phyloP scores from a whole-genome alignment of 2,888 invertebrate genomes.

The Latheticus oryzae region DNA sequence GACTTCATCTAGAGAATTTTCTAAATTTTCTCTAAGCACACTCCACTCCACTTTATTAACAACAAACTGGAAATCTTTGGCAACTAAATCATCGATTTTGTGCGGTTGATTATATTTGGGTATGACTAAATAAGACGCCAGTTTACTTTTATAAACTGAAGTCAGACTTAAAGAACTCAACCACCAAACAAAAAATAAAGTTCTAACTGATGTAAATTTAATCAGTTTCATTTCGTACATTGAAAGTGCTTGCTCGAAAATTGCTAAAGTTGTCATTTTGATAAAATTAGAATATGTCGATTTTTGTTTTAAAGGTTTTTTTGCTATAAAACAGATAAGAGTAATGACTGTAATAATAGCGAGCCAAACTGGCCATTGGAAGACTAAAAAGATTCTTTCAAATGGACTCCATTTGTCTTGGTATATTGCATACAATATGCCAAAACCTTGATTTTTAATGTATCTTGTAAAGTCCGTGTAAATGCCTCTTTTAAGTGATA shows the following conservation, averaged over 20 bases:
- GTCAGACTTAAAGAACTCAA: constrained; percentile 37
- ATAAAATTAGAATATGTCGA: constrained; percentile 1
- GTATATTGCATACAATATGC: constrained; percentile 17
- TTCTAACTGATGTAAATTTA: constrained; percentile 23
- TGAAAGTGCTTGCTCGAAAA: constrained; percentile 36
- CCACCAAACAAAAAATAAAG: constrained; percentile 47
- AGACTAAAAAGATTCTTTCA: constrained; percentile 25
- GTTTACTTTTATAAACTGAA: constrained; percentile 42
- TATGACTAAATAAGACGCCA: constrained; percentile 39
- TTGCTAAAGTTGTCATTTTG: constrained; percentile 10
- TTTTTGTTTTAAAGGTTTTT: neutral
- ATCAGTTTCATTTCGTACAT: constrained; percentile 4
- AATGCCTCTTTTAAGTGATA: constrained; percentile 26
- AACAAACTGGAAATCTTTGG: constrained; percentile 34
- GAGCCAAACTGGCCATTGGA: constrained; percentile 19
- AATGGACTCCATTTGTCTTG: constrained; percentile 21
- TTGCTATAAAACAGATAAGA: constrained; percentile 8
- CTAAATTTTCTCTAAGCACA: constrained; percentile 40
- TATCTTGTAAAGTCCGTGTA: constrained; percentile 41
- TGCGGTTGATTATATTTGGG: constrained; percentile 28
- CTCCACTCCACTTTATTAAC: constrained; percentile 37
- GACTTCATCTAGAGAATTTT: constrained; percentile 20
- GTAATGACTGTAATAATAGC: constrained; percentile 2
- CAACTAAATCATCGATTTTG: constrained; percentile 36
- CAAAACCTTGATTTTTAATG: constrained; percentile 34